Base-by-base conservation (phyloP, 92 coral and sea anemone genomes). In the Actinostola sp. region DNA sequence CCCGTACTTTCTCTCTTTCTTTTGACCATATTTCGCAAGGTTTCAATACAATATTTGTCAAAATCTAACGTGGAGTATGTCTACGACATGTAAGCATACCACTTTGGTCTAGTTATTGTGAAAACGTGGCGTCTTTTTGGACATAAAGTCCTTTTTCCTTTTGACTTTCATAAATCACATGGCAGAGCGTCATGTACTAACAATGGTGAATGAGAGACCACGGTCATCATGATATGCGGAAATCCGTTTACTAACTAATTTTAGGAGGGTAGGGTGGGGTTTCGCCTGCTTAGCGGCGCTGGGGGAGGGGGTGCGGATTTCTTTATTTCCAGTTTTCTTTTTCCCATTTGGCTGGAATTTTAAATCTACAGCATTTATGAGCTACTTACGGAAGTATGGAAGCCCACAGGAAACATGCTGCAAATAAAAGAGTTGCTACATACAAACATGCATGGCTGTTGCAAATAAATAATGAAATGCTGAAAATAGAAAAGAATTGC, bases 1-100 rank as follows among this genome's bases (percentile, higher is more conserved):
- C 87, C 78, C 20, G 72, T 72, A 33, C 80, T 79, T 55, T 84
- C 84, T 17, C 89, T 86, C 66, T 87, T 86, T 9, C 96, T 84
- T 77, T 90, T 90, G 16, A 73, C 81, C 91, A 86, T 89, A 35
- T 71, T 76, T 56, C 51, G 38, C 51, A 13, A 28, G 39, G 59
- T 45, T 42, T 61, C 28, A n/a, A 12, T 53, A 0, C 23, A 19
- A 29, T 48, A 31, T 46, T 61, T 34, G 34, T 21, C 26, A 62
- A 62, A 34, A 23, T 19, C 55, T 26, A 28, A 27, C n/a, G 3
- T 6, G 3, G 17, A 26, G 26, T 9, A 25, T 42, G 8, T 46
- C 14, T 71, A 46, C 4, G 29, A 28, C 70, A 44, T 73, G 19
- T 56, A 48, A 45, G 49, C 70, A 44, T 73, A 41, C 26, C 67